Conservation (phyloP, 2,113 vertebrate species). For the Harpagus bidentatus region DNA sequence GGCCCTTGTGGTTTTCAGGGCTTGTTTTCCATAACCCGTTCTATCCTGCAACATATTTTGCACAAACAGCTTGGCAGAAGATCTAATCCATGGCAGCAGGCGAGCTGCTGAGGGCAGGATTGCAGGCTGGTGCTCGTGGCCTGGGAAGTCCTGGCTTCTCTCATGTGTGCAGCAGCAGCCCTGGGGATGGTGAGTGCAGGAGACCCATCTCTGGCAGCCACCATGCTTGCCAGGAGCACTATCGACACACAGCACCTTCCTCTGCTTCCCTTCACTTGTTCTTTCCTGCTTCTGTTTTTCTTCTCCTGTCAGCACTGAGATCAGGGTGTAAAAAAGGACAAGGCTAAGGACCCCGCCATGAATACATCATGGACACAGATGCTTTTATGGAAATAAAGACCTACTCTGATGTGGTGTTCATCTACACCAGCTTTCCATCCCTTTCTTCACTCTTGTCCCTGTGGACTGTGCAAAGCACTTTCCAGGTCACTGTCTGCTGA, state of each 20-base stretch:
- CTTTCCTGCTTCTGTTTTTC: neutral
- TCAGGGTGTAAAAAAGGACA: neutral
- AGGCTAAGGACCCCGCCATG: neutral
- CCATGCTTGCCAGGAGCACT: neutral
- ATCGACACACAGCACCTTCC: neutral
- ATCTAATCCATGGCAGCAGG: conserved; percentile 20
- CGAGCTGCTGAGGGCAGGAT: conserved; percentile 18
- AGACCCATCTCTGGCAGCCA: neutral
- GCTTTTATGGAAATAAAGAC: neutral
- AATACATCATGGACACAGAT: neutral
- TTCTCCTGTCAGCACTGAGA: neutral
- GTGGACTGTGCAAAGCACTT: neutral
- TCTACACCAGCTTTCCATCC: neutral
- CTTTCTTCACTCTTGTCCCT: neutral
- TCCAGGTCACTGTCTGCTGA: neutral
- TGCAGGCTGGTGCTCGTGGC: neutral
- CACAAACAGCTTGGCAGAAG: conserved; percentile 49
- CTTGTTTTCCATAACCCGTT: conserved; percentile 66
- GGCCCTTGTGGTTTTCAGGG: conserved; percentile 69
- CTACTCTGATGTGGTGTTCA: neutral
- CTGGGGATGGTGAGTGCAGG: neutral
- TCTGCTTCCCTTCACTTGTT: neutral
- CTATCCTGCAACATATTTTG: conserved; percentile 64
- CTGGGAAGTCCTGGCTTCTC: neutral
- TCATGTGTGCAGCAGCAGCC: neutral